These are phyloP conservation scores for Ardeotis arabs DNA, from an alignment of 2,113 vertebrate species.

Conservation along the genomic window DNA sequence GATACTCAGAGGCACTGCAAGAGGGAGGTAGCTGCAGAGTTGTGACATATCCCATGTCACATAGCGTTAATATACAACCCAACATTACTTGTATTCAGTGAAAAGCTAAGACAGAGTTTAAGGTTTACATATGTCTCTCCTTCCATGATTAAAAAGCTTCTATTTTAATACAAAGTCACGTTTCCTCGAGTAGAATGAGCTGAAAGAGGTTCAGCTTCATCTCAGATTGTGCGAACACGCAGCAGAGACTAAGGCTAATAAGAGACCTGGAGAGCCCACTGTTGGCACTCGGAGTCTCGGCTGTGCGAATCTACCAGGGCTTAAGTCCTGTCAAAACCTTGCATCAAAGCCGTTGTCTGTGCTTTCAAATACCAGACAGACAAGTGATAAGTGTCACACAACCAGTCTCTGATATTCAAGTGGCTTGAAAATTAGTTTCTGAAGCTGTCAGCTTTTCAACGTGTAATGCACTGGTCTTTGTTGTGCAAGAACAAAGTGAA, in stretches of 20 bases:
- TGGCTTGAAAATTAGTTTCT: neutral
- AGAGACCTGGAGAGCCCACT: neutral
- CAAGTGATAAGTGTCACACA: neutral
- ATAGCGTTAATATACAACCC: neutral
- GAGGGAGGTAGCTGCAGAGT: neutral
- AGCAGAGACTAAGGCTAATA: neutral
- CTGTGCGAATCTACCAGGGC: neutral
- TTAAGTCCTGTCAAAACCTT: neutral
- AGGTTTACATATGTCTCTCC: neutral
- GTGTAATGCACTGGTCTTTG: neutral
- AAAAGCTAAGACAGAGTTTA: neutral
- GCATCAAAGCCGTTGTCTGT: neutral
- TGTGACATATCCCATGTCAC: neutral
- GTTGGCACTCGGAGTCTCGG: neutral
- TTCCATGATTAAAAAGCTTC: neutral
- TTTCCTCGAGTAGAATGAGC: neutral
- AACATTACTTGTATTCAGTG: neutral
- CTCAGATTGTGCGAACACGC: neutral
- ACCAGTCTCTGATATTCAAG: neutral
- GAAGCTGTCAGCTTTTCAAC: neutral
- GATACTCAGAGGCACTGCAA: neutral
- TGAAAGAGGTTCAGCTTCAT: neutral
- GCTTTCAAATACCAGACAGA: neutral
- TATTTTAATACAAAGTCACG: neutral
- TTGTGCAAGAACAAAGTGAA: constrained; percentile 3